phyloP scores from a whole-genome alignment of 2,797 vertebrate species.

The Rhabdomys pumilio region DNA sequence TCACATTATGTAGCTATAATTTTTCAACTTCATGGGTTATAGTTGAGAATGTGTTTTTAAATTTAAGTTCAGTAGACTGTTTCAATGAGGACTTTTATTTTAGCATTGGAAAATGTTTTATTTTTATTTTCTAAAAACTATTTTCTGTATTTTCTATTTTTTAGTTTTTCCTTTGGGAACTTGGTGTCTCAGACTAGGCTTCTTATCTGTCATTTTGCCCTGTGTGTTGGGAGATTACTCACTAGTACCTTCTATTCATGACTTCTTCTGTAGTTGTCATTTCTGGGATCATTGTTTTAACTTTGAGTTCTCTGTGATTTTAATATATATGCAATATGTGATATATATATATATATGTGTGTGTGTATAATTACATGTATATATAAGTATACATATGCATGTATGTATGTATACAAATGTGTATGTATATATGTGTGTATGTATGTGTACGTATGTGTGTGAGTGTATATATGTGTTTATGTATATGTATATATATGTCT shows the following conservation, averaged over 20 bases:
- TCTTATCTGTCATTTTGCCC: neutral
- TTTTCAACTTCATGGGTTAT: constrained; percentile 6
- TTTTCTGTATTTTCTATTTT: neutral
- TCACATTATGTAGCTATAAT: neutral
- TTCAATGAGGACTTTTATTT: constrained; percentile 1
- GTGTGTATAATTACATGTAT: neutral
- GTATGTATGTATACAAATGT: neutral
- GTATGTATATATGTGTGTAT: neutral
- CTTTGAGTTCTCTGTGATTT: neutral
- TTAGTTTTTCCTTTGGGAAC: constrained; percentile 14
- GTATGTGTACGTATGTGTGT: neutral
- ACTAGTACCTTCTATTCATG: neutral
- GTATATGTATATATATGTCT: neutral
- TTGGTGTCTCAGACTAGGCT: neutral
- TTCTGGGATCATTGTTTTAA: constrained; percentile 38
- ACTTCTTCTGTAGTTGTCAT: constrained; percentile 45
- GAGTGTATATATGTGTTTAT: neutral
- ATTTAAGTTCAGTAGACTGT: neutral
- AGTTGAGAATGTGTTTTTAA: neutral
- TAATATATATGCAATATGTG: neutral
- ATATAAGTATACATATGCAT: neutral
- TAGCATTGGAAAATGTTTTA: neutral
- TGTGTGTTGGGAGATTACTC: neutral
- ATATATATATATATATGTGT: neutral
- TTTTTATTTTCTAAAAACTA: constrained; percentile 56